Percentiles rank a stretch among this genome's conserved stretches.
phyloP scores from a whole-genome alignment of 2,888 invertebrate genomes.

The Aphidius colemani region DNA sequence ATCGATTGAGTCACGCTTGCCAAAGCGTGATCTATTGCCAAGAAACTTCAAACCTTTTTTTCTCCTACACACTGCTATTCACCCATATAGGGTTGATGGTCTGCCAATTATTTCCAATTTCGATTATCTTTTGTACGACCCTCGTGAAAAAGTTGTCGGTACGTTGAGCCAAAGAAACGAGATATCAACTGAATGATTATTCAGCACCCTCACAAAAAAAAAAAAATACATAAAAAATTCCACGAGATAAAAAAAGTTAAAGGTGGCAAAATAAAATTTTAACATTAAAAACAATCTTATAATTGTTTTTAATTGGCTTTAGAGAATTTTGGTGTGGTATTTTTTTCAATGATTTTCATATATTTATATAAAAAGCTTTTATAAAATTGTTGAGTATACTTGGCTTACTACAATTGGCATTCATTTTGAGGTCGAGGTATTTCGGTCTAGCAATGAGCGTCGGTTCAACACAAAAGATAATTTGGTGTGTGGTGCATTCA shows the following conservation, averaged over 20 bases:
- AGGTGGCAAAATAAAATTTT: constrained; percentile 6
- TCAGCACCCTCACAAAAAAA: not conserved
- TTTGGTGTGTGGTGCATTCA: constrained; percentile 22
- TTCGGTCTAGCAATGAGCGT: constrained; percentile 27
- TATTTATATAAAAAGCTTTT: constrained; percentile 10
- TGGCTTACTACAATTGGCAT: constrained; percentile 26
- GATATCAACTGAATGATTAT: not conserved
- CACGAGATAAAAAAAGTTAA: not conserved
- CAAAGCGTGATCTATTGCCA: constrained; percentile 54
- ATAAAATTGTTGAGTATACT: constrained; percentile 2
- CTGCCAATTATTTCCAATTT: constrained; percentile 29
- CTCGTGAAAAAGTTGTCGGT: constrained; percentile 21
- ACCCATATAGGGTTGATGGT: constrained; percentile 42
- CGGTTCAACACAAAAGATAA: constrained; percentile 26
- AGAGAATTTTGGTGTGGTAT: not conserved
- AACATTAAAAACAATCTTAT: not conserved
- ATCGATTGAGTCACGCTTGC: constrained; percentile 41
- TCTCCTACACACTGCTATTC: constrained; percentile 26
- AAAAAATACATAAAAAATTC: not conserved
- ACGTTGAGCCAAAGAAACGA: constrained; percentile 6
- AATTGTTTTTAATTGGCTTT: not conserved
- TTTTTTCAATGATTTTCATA: not conserved
- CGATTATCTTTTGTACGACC: constrained; percentile 29
- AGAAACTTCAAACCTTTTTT: constrained; percentile 57
- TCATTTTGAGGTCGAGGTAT: constrained; percentile 18